These are phyloP conservation scores for Dryomyza anilis DNA, from an alignment of 2,888 invertebrate genomes.

Conservation along the genomic window DNA sequence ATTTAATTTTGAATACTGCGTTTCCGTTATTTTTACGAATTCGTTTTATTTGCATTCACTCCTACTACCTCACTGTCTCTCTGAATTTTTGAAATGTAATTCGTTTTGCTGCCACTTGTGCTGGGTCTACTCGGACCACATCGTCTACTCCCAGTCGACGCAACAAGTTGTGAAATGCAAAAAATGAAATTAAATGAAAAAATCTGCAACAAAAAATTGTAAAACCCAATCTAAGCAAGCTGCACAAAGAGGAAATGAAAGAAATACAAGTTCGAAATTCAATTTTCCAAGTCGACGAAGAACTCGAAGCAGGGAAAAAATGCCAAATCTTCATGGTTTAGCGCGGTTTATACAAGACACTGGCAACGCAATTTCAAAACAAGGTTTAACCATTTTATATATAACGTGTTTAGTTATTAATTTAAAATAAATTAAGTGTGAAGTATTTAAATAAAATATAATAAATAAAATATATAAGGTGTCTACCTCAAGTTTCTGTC, in stretches of 20 bases:
- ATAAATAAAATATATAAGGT: not conserved
- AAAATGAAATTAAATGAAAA: not conserved
- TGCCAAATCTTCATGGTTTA: constrained; percentile 14
- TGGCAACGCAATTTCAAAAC: constrained; percentile 7
- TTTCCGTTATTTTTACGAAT: not conserved
- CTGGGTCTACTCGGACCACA: not conserved
- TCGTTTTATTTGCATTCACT: not conserved
- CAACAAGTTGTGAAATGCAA: constrained; percentile 13
- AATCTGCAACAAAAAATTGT: not conserved
- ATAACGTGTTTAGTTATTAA: constrained; percentile 11
- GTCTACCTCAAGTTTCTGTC: constrained; percentile 9
- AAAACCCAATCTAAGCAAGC: constrained; percentile 21
- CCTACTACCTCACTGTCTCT: not conserved
- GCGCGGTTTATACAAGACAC: not conserved
- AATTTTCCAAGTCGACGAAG: constrained; percentile 30
- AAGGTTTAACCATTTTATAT: too few relatives aligned
- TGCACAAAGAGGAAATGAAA: constrained; percentile 30
- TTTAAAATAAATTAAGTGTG: constrained; percentile 22
- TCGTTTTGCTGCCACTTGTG: constrained; percentile 39
- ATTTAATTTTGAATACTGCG: constrained; percentile 28
- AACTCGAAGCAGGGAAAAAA: constrained; percentile 19
- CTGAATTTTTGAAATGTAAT: constrained; percentile 27
- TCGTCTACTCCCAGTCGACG: not conserved
- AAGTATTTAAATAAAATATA: not conserved
- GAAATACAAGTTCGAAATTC: constrained; percentile 32